A percentile compares a stretch with the other conserved stretches of the same genome.
Evolutionary conservation across 2,888 invertebrate genomes (phyloP).

Genomic region (Teinopalpus imperialis): DNA sequence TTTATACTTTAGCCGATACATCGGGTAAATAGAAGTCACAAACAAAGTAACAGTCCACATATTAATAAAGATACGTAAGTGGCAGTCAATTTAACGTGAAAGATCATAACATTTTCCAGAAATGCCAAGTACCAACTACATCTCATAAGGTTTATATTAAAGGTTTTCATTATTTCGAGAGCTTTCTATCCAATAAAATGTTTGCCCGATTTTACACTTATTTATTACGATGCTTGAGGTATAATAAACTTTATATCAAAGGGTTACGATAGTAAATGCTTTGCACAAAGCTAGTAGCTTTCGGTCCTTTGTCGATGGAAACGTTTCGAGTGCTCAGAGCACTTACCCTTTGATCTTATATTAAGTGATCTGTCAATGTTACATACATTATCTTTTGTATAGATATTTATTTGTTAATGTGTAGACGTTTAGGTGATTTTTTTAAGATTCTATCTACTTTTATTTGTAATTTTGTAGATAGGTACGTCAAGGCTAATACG

Average conservation of each 20-base stretch:
- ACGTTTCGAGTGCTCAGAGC: conserved; percentile 17
- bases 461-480: conserved; percentile 3
- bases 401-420: conserved; percentile 21
- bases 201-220: conserved; percentile 17
- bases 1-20: too few species aligned
- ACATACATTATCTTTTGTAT: conserved; percentile 22
- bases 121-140: conserved; percentile 20
- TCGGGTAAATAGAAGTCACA: too few species aligned
- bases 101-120: too few species aligned
- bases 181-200: conserved; percentile 23
- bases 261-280: not conserved
- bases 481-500: too few species aligned
- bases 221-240: not conserved
- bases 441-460: conserved; percentile 5
- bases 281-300: not conserved
- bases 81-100: not conserved
- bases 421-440: conserved; percentile 10
- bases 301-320: not conserved
- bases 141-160: conserved; percentile 11
- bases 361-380: conserved; percentile 28
- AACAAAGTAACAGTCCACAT: not conserved
- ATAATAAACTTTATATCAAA: not conserved
- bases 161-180: conserved; percentile 24
- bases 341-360: conserved; percentile 27
- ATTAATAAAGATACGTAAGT: not conserved